These are phyloP conservation scores for Myanophis thanlyinensis DNA, from an alignment of 2,113 vertebrate species.

Conservation along the genomic window DNA sequence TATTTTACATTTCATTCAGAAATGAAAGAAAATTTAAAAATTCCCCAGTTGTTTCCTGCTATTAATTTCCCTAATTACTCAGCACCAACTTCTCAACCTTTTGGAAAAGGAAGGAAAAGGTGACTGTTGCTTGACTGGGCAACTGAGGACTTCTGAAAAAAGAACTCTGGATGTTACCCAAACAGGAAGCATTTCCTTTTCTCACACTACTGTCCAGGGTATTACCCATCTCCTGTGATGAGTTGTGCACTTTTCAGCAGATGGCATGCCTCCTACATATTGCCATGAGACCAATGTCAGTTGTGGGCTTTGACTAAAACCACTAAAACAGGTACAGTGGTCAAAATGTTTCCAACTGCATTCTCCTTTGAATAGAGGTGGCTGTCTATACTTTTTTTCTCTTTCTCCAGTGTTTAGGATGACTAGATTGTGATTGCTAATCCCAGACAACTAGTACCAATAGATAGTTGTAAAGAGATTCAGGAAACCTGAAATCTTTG, in stretches of 20 bases:
- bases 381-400: neutral
- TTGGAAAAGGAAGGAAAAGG: neutral
- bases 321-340: neutral
- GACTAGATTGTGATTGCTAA: neutral
- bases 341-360: neutral
- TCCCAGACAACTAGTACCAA: neutral
- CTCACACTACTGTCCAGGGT: neutral
- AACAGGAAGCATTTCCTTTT: constrained; percentile 22
- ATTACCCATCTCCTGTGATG: neutral
- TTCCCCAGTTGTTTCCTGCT: constrained; percentile 22
- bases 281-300: neutral
- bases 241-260: neutral
- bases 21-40: neutral
- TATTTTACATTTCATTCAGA: neutral
- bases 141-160: neutral
- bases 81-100: neutral
- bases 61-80: neutral
- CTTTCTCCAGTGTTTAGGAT: neutral
- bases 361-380: neutral
- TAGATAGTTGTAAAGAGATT: neutral
- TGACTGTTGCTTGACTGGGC: neutral
- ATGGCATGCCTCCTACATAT: neutral
- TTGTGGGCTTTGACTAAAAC: neutral
- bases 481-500: neutral
- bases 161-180: neutral